phyloP scores from a whole-genome alignment of 2,888 invertebrate genomes.

The Polyommatus iphigenia region DNA sequence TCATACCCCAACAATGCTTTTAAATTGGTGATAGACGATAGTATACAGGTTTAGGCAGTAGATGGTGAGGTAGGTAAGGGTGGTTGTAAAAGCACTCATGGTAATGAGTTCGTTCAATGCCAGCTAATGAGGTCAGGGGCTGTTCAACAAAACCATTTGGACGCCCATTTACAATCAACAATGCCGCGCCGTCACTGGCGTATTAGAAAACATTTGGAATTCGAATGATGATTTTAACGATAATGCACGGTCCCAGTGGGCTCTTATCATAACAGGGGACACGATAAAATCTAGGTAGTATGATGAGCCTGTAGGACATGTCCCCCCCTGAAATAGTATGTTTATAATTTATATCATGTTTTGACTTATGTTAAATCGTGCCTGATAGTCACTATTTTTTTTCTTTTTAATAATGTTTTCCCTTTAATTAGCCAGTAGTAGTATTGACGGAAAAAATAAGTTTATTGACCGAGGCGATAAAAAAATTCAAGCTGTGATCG shows the following conservation, averaged over 20 bases:
- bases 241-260: neutral
- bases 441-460: neutral
- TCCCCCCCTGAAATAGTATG: too few species aligned
- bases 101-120: conserved; percentile 59
- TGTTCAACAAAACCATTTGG: conserved; percentile 39
- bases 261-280: neutral
- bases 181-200: neutral
- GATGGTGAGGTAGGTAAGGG: conserved; percentile 1
- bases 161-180: conserved; percentile 30
- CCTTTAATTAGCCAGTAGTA: too few species aligned
- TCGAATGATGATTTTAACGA: conserved; percentile 5
- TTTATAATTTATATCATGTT: too few species aligned
- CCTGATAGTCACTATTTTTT: too few species aligned
- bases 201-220: conserved; percentile 9
- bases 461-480: neutral
- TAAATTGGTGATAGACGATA: conserved; percentile 41
- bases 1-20: conserved; percentile 7
- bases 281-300: too few species aligned
- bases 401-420: too few species aligned
- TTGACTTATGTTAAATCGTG: too few species aligned
- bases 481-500: neutral
- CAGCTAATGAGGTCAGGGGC: conserved; percentile 55
- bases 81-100: conserved; percentile 48
- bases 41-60: conserved; percentile 26
- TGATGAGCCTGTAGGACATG: too few species aligned